These are phyloP conservation scores for Cercocebus atys DNA, from an alignment of 2,113 vertebrate genomes.

Conservation along the genomic window DNA sequence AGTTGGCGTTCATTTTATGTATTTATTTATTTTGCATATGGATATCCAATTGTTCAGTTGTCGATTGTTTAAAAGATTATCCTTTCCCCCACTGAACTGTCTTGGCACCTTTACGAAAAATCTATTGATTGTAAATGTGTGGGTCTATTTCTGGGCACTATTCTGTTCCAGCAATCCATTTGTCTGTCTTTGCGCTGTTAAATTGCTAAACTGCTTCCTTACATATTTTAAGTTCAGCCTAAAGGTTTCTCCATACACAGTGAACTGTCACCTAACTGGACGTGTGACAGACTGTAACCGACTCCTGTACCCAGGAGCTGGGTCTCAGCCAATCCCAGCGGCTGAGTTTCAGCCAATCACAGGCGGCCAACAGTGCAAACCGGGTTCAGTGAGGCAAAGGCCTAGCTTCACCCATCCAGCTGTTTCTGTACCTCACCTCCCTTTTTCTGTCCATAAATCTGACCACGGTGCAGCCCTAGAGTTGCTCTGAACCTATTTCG, in stretches of 20 bases:
- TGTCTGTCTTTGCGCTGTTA: neutral
- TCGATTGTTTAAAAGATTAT: neutral
- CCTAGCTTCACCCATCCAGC: neutral
- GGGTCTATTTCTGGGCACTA: neutral
- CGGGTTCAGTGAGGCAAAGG: neutral
- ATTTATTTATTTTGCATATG: neutral
- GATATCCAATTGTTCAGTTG: neutral
- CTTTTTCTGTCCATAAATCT: neutral
- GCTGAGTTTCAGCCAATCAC: neutral
- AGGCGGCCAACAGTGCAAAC: neutral
- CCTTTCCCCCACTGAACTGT: neutral
- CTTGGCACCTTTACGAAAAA: neutral
- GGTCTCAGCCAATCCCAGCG: neutral
- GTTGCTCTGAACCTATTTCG: neutral
- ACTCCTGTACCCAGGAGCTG: neutral
- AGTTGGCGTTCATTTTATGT: neutral
- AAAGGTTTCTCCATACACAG: neutral
- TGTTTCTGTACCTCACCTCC: neutral
- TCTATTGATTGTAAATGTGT: too few relatives aligned
- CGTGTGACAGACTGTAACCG: neutral
- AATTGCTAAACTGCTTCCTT: neutral
- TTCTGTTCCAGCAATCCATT: neutral
- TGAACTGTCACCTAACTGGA: neutral
- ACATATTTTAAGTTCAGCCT: neutral
- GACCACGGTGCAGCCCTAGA: neutral